phyloP scores from a whole-genome alignment of 37 sponge, comb jelly and placozoan species.

The Halichondria panicea region DNA sequence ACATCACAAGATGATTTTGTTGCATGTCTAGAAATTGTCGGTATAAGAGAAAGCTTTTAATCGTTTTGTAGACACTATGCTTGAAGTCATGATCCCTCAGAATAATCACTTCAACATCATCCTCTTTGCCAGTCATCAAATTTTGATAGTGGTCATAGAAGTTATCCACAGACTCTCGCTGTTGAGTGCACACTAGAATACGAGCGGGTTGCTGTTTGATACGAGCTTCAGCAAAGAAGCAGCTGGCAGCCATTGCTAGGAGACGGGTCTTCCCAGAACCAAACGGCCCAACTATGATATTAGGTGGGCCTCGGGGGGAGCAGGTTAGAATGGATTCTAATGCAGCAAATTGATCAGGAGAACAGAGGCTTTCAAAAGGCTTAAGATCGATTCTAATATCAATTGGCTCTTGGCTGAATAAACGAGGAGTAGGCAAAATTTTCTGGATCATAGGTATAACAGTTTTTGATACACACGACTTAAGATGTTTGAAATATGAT shows the following conservation, averaged over 20 bases:
- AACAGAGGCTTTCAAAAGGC: background rate
- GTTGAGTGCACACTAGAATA: constrained; percentile 42
- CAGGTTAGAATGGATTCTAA: background rate
- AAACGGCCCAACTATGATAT: constrained; percentile 57
- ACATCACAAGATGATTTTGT: background rate
- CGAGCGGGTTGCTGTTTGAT: background rate
- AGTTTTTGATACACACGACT: background rate
- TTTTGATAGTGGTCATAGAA: constrained; percentile 27
- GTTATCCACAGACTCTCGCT: constrained; percentile 42
- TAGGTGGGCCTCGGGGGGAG: constrained; percentile 36
- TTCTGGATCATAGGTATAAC: background rate
- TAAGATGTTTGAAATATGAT: constrained; percentile 36
- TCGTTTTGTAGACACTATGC: background rate
- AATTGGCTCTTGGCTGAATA: background rate
- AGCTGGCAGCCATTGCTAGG: constrained; percentile 44
- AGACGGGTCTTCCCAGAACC: constrained; percentile 62
- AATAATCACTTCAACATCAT: no score
- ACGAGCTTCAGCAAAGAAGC: background rate
- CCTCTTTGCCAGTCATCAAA: background rate
- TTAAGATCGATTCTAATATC: background rate
- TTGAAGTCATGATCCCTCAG: background rate
- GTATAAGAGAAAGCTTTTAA: background rate
- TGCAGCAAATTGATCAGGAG: constrained; percentile 14
- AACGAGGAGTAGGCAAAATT: constrained; percentile 5
- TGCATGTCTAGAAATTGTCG: background rate